Conservation (phyloP, 1,140 invertebrate species). For the Trigoniulus corallinus region DNA sequence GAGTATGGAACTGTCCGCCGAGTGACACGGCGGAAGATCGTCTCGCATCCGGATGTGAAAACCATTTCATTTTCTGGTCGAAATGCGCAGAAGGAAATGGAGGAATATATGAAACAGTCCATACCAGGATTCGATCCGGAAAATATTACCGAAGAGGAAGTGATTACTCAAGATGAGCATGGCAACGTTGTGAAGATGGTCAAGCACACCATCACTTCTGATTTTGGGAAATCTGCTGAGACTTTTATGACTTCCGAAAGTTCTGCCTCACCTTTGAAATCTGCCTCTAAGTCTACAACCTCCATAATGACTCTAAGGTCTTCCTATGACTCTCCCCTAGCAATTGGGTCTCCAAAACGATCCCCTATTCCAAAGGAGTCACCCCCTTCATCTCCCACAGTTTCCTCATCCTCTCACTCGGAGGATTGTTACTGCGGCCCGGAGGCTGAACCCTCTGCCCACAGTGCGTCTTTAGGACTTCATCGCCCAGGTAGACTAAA, state of each 20-base stretch:
- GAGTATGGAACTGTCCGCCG: slow-evolving; percentile 1
- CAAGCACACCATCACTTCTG: slow-evolving; percentile 14
- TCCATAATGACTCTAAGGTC: background rate
- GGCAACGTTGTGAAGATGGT: slow-evolving; percentile 16
- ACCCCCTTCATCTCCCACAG: slow-evolving; percentile 5
- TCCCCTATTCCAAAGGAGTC: background rate
- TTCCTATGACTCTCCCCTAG: background rate
- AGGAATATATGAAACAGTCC: slow-evolving; percentile 12
- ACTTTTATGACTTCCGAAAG: slow-evolving; percentile 13
- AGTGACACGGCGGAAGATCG: slow-evolving; percentile 2
- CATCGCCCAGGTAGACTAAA: slow-evolving; percentile 6
- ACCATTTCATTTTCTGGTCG: slow-evolving; percentile 13
- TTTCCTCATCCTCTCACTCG: slow-evolving; percentile 13
- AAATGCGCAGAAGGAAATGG: slow-evolving; percentile 13
- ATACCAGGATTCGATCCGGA: slow-evolving; percentile 8
- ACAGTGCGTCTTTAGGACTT: background rate
- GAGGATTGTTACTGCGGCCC: slow-evolving; percentile 14
- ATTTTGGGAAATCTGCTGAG: too few species aligned
- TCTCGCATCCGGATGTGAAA: slow-evolving; percentile 12
- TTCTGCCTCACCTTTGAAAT: background rate
- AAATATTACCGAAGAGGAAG: slow-evolving; percentile 11
- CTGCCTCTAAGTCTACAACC: background rate
- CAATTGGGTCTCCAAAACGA: background rate
- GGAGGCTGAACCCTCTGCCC: slow-evolving; percentile 1
- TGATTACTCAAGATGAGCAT: slow-evolving; percentile 10